Evolutionary conservation across 1,140 invertebrate species (phyloP).

Genomic region (Saxidomus purpurata): DNA sequence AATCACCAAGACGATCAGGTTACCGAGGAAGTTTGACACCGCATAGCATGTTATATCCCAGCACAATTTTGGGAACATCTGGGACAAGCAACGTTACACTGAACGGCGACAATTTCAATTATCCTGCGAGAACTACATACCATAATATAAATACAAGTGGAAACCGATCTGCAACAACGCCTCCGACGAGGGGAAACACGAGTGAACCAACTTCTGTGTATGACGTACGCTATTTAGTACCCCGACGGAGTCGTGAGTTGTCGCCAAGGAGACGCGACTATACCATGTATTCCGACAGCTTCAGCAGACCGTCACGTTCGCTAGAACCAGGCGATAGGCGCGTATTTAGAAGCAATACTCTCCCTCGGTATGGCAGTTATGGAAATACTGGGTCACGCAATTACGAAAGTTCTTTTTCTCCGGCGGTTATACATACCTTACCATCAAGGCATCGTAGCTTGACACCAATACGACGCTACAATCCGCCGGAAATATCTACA

Average conservation of each 20-base stretch:
- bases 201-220: neutral
- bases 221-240: neutral
- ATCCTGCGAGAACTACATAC: neutral
- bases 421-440: neutral
- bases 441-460: neutral
- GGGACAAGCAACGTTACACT: neutral
- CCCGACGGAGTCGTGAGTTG: neutral
- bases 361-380: neutral
- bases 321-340: neutral
- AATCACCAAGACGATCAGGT: neutral
- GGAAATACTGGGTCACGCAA: neutral
- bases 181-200: neutral
- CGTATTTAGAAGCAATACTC: neutral
- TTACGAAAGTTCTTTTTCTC: neutral
- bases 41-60: neutral
- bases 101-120: neutral
- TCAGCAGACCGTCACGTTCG: neutral
- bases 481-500: neutral
- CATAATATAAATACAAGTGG: neutral
- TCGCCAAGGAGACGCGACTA: neutral
- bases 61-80: neutral
- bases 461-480: neutral
- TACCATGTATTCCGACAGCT: neutral
- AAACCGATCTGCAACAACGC: neutral
- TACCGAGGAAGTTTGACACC: neutral